Evolutionary conservation across 1,140 invertebrate species (phyloP), one percentile per base, ranked within the genome.

Genomic region (Galleria mellonella): DNA sequence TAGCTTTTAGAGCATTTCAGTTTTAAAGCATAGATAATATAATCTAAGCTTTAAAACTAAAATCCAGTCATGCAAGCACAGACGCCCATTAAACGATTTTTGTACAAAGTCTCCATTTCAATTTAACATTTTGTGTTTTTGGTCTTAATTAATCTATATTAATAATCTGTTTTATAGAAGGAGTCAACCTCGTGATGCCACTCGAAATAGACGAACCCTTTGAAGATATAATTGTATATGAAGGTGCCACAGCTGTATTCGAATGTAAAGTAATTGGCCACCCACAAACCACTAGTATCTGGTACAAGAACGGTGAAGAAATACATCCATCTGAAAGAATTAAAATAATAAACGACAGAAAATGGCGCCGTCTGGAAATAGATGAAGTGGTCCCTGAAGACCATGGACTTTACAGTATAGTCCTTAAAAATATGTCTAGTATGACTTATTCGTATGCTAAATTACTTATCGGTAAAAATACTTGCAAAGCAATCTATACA

Each of bases 281-380:
- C 44, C 10, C 9, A 14, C 4, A 43, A 43, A 17, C 45, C 32
- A 23, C 38, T 27, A 7, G 45, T 38, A 5, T 47, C 39, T 65
- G 62, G 62, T 51, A 51, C 17, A 61, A 61, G 47, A 50, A 65
- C 38, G 62, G 62, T 1, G 45, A 51, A 49, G 23, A 41, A 30
- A 33, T 61, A 29, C 40, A 53, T 38, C 12, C 40, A 9, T 47
- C 43, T 5, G 17, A 40, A 7, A 47, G 45, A 43, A 32, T 51
- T 14, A 51, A 49, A 44, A 49, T 44, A 7, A 42, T 15, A 9
- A 37, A 32, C 12, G 43, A 38, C 31, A 51, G 47, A 29, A 50
- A 51, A 37, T 51, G 41, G 47, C 41, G 52, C 15, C 36, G 50
- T 42, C 31, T 65, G n/a, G 49, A 53, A 36, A 55, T 65, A 32